phyloP scores from a whole-genome alignment of 2,797 vertebrate genomes.

The Salarias fasciatus region DNA sequence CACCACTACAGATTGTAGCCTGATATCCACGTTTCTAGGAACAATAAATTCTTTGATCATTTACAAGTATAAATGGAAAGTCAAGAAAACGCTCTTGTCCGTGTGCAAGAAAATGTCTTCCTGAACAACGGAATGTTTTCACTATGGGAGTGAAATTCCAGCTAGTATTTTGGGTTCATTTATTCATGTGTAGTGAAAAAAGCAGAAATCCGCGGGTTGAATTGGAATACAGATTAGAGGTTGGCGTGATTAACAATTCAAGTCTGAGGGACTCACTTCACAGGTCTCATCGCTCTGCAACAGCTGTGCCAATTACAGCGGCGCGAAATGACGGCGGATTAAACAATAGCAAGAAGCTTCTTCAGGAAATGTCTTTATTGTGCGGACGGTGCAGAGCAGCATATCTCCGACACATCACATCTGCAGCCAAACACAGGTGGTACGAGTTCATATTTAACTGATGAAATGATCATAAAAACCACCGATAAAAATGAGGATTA shows the following conservation, averaged over 20 bases:
- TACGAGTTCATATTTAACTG: constrained; percentile 9
- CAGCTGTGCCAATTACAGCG: constrained; percentile 20
- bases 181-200: neutral
- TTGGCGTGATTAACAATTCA: constrained; percentile 7
- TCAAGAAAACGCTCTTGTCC: no score
- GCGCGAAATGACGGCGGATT: constrained; percentile 10
- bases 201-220: neutral
- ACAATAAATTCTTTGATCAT: no score
- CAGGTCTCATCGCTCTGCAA: constrained; percentile 6
- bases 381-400: constrained; percentile 7
- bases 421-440: constrained; percentile 26
- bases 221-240: neutral
- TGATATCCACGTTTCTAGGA: no score
- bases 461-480: constrained; percentile 9
- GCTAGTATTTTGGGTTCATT: no score
- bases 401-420: constrained; percentile 8
- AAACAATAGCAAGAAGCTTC: constrained; percentile 13
- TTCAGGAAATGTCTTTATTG: constrained; percentile 16
- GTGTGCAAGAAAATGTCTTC: no score
- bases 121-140: no score
- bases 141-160: no score
- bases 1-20: no score
- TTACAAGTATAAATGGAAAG: no score
- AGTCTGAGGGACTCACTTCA: constrained; percentile 8
- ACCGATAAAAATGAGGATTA: neutral